phyloP scores from a whole-genome alignment of 2,797 vertebrate species.

The Eupleurogrammus muticus region DNA sequence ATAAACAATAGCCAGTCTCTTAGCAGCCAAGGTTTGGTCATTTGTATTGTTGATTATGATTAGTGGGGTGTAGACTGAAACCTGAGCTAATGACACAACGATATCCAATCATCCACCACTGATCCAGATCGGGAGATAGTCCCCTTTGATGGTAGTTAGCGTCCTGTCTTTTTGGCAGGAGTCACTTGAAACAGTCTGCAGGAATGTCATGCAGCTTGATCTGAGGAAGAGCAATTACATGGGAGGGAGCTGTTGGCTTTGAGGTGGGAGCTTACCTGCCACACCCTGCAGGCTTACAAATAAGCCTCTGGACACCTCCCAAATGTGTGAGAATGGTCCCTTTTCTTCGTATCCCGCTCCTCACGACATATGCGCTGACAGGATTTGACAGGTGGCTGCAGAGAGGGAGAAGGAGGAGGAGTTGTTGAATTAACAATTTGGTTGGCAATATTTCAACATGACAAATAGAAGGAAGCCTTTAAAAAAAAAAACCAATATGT shows the following conservation, averaged over 20 bases:
- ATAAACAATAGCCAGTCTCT: too few relatives aligned
- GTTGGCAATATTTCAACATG: constrained; percentile 43
- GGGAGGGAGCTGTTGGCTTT: constrained; percentile 71
- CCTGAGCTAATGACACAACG: constrained; percentile 39
- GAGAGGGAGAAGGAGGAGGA: constrained; percentile 28
- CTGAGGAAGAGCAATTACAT: constrained; percentile 74
- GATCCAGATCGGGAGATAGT: constrained; percentile 51
- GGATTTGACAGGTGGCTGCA: constrained; percentile 53
- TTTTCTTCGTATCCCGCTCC: constrained; percentile 42
- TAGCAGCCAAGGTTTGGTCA: neutral
- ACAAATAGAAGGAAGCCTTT: constrained; percentile 49
- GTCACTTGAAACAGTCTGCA: constrained; percentile 62
- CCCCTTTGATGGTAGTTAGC: constrained; percentile 62
- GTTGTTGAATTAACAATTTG: constrained; percentile 52
- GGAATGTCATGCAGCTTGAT: constrained; percentile 74
- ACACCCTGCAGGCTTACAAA: constrained; percentile 71
- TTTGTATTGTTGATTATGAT: constrained; percentile 45
- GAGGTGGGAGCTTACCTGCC: constrained; percentile 69
- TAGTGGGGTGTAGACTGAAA: constrained; percentile 44
- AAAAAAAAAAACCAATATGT: constrained; percentile 34
- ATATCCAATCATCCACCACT: constrained; percentile 41
- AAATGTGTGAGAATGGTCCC: constrained; percentile 56
- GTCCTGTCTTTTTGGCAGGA: constrained; percentile 54
- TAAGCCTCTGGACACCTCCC: constrained; percentile 65
- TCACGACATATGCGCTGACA: constrained; percentile 53